Percentiles rank a stretch among this genome's conserved stretches.
These are phyloP conservation scores for Augochlorella aurata DNA, from an alignment of 2,888 invertebrate species.

Conservation along the genomic window DNA sequence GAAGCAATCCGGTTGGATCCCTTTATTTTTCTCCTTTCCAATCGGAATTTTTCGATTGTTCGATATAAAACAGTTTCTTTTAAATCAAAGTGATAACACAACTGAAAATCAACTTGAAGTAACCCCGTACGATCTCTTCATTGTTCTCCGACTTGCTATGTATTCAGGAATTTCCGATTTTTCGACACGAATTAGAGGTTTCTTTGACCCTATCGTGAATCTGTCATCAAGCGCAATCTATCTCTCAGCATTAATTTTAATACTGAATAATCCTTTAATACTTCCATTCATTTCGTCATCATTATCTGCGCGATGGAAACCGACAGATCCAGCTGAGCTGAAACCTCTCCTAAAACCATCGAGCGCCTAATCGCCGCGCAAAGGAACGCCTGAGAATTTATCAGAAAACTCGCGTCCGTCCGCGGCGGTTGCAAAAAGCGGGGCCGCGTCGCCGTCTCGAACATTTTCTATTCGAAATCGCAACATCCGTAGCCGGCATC, in stretches of 20 bases:
- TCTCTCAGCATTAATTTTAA: background rate
- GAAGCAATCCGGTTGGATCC: no score
- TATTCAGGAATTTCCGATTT: no score
- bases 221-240: background rate
- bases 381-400: background rate
- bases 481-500: background rate
- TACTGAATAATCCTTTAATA: no score
- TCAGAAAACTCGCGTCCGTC: background rate
- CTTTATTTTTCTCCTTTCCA: background rate
- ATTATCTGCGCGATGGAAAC: no score
- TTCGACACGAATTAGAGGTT: no score
- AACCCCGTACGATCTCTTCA: background rate
- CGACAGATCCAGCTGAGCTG: no score
- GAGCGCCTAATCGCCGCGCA: background rate
- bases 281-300: background rate
- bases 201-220: no score
- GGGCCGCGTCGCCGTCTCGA: background rate
- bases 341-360: background rate
- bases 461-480: background rate
- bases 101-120: no score
- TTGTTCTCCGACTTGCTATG: no score
- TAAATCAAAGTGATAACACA: no score
- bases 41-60: background rate
- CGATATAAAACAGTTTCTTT: background rate
- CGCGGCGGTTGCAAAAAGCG: background rate